Percentiles rank a stretch among this genome's conserved stretches.
Conservation (phyloP, 2,113 vertebrate species). For the Lamprotornis superbus region DNA sequence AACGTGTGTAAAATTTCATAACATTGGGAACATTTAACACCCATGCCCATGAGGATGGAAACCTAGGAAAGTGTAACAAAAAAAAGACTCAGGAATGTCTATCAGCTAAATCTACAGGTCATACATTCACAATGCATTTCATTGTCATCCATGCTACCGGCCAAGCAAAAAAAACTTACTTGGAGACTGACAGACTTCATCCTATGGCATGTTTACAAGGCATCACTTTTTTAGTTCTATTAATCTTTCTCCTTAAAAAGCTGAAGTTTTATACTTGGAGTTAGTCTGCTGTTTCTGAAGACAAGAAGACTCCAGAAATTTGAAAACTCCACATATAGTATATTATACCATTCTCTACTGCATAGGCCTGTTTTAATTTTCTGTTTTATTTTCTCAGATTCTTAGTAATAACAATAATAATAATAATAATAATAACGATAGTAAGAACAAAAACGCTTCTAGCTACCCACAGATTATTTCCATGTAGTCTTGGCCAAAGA, state of each 20-base stretch:
- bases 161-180: not conserved
- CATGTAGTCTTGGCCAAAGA: not conserved
- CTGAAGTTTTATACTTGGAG: not conserved
- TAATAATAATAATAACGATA: not conserved
- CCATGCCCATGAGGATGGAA: not conserved
- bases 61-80: not conserved
- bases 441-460: not conserved
- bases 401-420: not conserved
- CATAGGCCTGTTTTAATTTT: not conserved
- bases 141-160: not conserved
- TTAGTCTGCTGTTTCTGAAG: not conserved
- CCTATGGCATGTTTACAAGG: not conserved
- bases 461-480: not conserved
- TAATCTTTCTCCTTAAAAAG: not conserved
- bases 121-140: not conserved
- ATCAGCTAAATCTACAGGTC: not conserved
- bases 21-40: constrained; percentile 1
- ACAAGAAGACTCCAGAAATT: not conserved
- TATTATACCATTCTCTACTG: not conserved
- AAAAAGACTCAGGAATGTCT: not conserved
- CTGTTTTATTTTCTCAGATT: not conserved
- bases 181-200: not conserved
- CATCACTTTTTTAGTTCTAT: not conserved
- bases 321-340: not conserved
- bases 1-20: not conserved